These are phyloP conservation scores for Daphoenositta chrysoptera DNA, from an alignment of 2,113 vertebrate genomes.

Conservation along the genomic window DNA sequence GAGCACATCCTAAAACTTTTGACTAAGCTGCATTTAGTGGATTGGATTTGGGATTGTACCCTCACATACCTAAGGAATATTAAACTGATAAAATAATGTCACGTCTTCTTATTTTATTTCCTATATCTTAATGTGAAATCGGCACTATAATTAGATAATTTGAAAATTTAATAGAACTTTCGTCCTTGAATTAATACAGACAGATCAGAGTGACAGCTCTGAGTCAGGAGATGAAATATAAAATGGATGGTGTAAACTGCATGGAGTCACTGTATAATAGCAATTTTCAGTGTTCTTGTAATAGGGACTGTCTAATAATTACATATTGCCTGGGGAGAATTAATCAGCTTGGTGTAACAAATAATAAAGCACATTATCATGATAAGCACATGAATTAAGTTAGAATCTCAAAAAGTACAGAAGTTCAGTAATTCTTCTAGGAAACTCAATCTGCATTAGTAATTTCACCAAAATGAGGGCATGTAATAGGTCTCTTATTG, in stretches of 20 bases:
- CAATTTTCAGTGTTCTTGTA: slow-evolving; percentile 58
- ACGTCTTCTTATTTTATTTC: slow-evolving; percentile 41
- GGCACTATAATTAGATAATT: slow-evolving; percentile 47
- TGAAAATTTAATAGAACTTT: slow-evolving; percentile 67
- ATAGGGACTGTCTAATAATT: slow-evolving; percentile 67
- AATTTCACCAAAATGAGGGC: slow-evolving; percentile 51
- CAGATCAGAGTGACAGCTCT: slow-evolving; percentile 9
- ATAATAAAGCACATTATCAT: slow-evolving; percentile 61
- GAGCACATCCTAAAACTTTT: neutral
- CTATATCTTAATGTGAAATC: slow-evolving; percentile 39
- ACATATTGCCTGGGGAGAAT: slow-evolving; percentile 52
- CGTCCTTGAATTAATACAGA: slow-evolving; percentile 43
- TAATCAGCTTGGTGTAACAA: slow-evolving; percentile 57
- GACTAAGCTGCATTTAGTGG: neutral
- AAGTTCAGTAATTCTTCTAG: slow-evolving; percentile 31
- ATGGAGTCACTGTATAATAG: slow-evolving; percentile 10
- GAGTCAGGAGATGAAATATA: neutral
- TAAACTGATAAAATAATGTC: slow-evolving; percentile 14
- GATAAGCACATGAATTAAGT: slow-evolving; percentile 57
- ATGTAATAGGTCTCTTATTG: slow-evolving; percentile 11
- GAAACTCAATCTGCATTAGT: slow-evolving; percentile 62
- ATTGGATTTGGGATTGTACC: neutral
- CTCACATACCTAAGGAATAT: neutral
- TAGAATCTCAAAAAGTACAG: slow-evolving; percentile 46
- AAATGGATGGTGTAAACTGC: neutral